These are phyloP conservation scores for Eristalis pertinax DNA, from an alignment of 2,888 invertebrate species.

Conservation along the genomic window DNA sequence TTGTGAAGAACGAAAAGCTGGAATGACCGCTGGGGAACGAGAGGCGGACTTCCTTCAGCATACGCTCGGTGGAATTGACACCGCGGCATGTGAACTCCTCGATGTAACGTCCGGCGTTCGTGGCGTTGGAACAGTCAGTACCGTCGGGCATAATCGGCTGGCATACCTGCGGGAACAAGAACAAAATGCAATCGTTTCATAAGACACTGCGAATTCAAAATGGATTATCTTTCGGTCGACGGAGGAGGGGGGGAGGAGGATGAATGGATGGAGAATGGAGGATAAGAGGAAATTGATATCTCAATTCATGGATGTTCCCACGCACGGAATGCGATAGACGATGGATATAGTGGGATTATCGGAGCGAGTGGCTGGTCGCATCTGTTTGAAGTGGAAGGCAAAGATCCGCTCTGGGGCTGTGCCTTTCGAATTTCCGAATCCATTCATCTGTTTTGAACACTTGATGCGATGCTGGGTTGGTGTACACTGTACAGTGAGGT, in stretches of 20 bases:
- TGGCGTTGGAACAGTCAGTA: slow-evolving; percentile 83
- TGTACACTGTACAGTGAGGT: slow-evolving; percentile 1
- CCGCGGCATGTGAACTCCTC: slow-evolving; percentile 87
- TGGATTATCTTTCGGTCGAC: neutral
- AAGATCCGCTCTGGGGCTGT: neutral
- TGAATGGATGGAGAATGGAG: neutral
- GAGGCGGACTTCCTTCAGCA: slow-evolving; percentile 89
- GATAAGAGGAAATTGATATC: slow-evolving; percentile 31
- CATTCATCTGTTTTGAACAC: slow-evolving; percentile 16
- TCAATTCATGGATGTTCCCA: slow-evolving; percentile 47
- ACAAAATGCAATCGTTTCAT: neutral
- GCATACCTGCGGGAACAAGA: slow-evolving; percentile 85
- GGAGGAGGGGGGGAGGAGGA: neutral
- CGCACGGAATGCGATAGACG: slow-evolving; percentile 12
- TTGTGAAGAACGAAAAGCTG: slow-evolving; percentile 92
- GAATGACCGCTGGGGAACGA: slow-evolving; percentile 97
- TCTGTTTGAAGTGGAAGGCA: neutral
- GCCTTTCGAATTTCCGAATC: slow-evolving; percentile 14
- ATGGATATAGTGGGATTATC: slow-evolving; percentile 9
- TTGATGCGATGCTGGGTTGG: neutral
- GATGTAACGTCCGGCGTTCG: slow-evolving; percentile 86
- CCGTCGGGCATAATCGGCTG: slow-evolving; percentile 85
- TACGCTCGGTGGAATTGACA: slow-evolving; percentile 81
- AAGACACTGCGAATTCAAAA: neutral
- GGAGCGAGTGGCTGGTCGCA: neutral